Evolutionary conservation across 2,888 invertebrate genomes (phyloP), one percentile per base, ranked within the genome.

Genomic region (Lithophane socia): DNA sequence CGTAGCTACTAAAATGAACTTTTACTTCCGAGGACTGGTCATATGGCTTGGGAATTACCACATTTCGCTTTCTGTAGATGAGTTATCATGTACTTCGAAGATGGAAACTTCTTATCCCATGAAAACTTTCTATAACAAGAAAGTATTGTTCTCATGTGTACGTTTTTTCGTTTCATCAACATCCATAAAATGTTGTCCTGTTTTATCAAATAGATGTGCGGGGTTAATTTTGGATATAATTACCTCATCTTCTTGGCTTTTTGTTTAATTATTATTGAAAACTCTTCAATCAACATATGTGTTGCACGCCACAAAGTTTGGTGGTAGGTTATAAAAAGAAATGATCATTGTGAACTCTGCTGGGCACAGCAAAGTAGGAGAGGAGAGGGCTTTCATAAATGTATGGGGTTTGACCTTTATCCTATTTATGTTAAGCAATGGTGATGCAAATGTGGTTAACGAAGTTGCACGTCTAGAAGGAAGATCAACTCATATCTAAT

Each of bases 1-100:
- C 1, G n/a, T 0, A 29, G 52, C 37, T 80, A 54, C 16, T n/a
- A 21, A 60, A 54, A 80, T 80, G 5, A 54, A 66, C 21, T 13
- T 47, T 7, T 16, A 13, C 37, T 63, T 68, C 9, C 16, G 5
- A 7, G 47, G 16, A 72, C 7, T 78, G 37, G 12, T 24, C 9
- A 7, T 49, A n/a, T 37, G 29, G 49, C 52, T 54, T 58, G 24
- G 24, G 24, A 9, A 56, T 64, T 21, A 54, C 16, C 21, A 54
- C 8, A 76, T 54, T 54, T 54, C 54, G 9, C 54, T n/a, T 37
- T 54, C 8, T 66, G 13, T 52, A 24, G 7, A 10, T 37, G 7
- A 54, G 13, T 61, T 61, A 61, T 47, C 61, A 24, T 1, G 8
- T 37, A 66, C 44, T 60, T 66, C 12, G 8, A 44, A 49, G 37